These are phyloP conservation scores for Podarcis cretensis DNA, from an alignment of 2,113 vertebrate genomes.

Conservation along the genomic window DNA sequence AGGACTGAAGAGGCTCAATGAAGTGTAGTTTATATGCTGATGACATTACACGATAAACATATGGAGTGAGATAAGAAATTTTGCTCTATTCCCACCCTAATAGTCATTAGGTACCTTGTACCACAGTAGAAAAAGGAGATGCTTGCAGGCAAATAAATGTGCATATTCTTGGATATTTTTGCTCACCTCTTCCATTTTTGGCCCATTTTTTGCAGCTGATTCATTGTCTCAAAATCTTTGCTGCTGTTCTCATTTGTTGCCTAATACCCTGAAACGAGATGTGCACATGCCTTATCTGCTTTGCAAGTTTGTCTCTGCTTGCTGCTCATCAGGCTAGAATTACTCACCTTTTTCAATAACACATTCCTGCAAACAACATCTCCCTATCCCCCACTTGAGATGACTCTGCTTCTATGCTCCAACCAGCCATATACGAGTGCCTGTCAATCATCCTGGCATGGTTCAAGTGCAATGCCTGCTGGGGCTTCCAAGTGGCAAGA, in stretches of 20 bases:
- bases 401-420: constrained; percentile 39
- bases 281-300: neutral
- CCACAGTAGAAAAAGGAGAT: neutral
- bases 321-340: constrained; percentile 14
- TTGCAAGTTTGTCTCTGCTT: neutral
- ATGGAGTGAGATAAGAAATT: neutral
- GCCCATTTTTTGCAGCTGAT: neutral
- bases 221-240: neutral
- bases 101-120: constrained; percentile 4
- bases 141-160: neutral
- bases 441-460: constrained; percentile 30
- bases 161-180: neutral
- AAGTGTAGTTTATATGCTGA: neutral
- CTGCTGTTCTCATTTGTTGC: neutral
- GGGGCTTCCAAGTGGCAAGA: constrained; percentile 51
- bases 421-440: constrained; percentile 36
- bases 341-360: constrained; percentile 21
- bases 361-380: neutral
- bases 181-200: neutral
- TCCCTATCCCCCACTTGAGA: neutral
- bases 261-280: neutral
- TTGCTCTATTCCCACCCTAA: neutral
- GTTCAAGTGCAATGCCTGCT: constrained; percentile 5
- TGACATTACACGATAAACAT: neutral
- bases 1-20: neutral